A percentile compares a stretch with the other conserved stretches of the same genome.
These are phyloP conservation scores for Sebastes nivosus DNA, from an alignment of 2,797 vertebrate species.

Conservation along the genomic window DNA sequence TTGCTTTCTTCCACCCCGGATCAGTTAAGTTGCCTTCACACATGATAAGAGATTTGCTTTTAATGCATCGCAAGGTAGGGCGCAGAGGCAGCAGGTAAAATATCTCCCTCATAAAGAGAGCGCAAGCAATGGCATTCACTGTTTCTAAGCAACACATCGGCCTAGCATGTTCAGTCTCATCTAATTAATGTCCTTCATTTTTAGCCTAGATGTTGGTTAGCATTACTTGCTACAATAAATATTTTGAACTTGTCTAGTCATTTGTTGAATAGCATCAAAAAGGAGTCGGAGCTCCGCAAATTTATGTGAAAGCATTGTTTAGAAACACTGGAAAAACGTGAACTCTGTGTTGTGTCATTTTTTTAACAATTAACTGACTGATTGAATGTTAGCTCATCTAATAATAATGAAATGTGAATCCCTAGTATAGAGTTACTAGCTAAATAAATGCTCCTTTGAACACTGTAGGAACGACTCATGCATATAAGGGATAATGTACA, in stretches of 20 bases:
- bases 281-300: fast-evolving
- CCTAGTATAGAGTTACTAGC: too few relatives aligned
- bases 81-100: too few relatives aligned
- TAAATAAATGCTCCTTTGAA: too few relatives aligned
- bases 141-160: not conserved
- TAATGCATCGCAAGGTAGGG: fast-evolving
- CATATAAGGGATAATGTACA: too few relatives aligned
- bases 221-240: not conserved
- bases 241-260: not conserved
- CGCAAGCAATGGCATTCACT: too few relatives aligned
- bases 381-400: not conserved
- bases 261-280: not conserved
- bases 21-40: not conserved
- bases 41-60: too few relatives aligned
- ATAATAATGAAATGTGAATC: not conserved
- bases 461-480: fast-evolving
- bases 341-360: not conserved
- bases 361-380: not conserved
- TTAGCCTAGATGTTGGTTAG: not conserved
- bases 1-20: not conserved
- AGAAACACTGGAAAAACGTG: not conserved
- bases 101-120: too few relatives aligned
- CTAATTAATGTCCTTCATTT: not conserved
- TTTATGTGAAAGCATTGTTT: not conserved
- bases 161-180: not conserved